Evolutionary conservation across 2,888 invertebrate species (phyloP), one percentile per base, ranked within the genome.

Genomic region (Limnephilus rhombicus): DNA sequence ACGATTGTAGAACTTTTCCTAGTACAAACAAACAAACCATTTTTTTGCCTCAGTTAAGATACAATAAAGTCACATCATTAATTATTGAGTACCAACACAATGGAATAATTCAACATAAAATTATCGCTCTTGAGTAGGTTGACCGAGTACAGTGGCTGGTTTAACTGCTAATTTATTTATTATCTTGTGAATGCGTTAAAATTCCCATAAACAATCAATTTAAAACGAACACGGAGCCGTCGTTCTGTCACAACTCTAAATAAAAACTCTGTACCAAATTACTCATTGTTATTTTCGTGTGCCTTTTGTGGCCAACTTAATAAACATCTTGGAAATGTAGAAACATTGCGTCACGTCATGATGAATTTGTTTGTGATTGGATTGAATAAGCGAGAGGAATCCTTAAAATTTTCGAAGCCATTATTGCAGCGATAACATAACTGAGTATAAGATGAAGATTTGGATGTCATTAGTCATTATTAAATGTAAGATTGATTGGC

Each of bases 131-230:
- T 68, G 53, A 68, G 53, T n/a, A n/a, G 24, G 24, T 9, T 68
- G 68, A 68, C 24, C 5, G 68, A 68, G 68, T 68, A 68, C 68
- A 68, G 68, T n/a, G 9, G 68, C 68, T n/a, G 24, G 7, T 68
- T n/a, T 24, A n/a, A 68, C 24, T 68, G 68, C n/a, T 68, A 68
- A 68, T 68, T 68, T 68, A 68, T 68, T 68, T 68, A 68, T 68
- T 68, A 11, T 68, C 68, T 68, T 68, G 68, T 68, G 68, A 68
- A 68, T 24, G 68, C 68, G 68, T 68, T n/a, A 68, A 68, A 24
- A 68, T 68, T 68, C 68, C 68, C 68, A 68, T 68, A 68, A 83
- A 83, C 82, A 83, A 83, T 83, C 83, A 34, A 83, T 34, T 83
- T 18, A 83, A 34, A 83, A 18, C 37, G 37, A 83, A 18, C 18